phyloP scores from a whole-genome alignment of 2,888 invertebrate genomes.

The Boloria euphrosyne region DNA sequence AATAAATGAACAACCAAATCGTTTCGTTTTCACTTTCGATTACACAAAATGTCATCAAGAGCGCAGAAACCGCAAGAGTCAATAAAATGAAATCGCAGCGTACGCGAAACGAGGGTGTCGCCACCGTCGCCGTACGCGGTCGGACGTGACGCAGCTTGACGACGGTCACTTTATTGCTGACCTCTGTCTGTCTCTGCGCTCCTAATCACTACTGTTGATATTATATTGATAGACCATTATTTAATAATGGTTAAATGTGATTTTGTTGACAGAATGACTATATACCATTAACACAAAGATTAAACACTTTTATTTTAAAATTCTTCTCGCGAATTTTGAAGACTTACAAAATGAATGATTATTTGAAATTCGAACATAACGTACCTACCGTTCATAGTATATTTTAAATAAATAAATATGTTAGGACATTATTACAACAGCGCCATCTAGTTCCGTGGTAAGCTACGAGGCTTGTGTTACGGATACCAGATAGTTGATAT shows the following conservation, averaged over 20 bases:
- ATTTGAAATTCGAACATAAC: no score
- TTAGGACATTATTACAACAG: no score
- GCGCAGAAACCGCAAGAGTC: slow-evolving; percentile 76
- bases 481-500: no score
- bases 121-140: slow-evolving; percentile 52
- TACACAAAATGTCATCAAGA: slow-evolving; percentile 70
- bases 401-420: no score
- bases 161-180: slow-evolving; percentile 82
- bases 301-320: no score
- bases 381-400: no score
- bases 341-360: no score
- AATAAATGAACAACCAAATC: slow-evolving; percentile 31
- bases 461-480: no score
- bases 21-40: slow-evolving; percentile 71
- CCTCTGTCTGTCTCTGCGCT: slow-evolving; percentile 73
- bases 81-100: slow-evolving; percentile 69
- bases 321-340: no score
- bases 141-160: slow-evolving; percentile 77
- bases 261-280: background rate
- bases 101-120: slow-evolving; percentile 63
- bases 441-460: no score
- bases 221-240: slow-evolving; percentile 34
- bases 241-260: background rate
- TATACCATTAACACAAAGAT: no score
- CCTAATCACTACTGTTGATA: slow-evolving; percentile 69